Base-by-base conservation (phyloP, 2,113 vertebrate genomes). In the Neogobius melanostomus region DNA sequence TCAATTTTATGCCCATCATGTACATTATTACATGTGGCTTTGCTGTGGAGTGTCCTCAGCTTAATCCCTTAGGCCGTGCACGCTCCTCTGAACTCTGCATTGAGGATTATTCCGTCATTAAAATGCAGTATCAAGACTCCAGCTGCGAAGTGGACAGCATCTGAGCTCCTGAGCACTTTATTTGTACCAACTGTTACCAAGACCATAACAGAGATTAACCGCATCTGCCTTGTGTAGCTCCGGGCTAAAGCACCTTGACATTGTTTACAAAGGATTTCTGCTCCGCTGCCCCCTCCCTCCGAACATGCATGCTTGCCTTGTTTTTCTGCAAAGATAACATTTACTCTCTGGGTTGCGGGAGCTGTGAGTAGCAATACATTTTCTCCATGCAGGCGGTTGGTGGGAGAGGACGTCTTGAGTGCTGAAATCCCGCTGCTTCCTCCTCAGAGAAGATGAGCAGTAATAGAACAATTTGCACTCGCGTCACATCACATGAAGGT, bases 221-320 rank as follows among this genome's bases (percentile, higher is more conserved):
- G 62, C 66, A 51, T 71, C 68, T 64, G 48, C 44, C 16, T 48
- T 48, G 60, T 68, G 17, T 52, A 68, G 70, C 75, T 43, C 36
- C 28, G 79, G 72, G 43, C 65, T 28, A 42, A 72, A 67, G 62
- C 78, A 64, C 64, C 68, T 65, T 46, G 17, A 43, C 57, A 12
- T 45, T 88, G 85, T 86, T 90, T 82, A 85, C 76, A 83, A 74
- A 78, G 74, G 82, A 81, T 83, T 86, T 84, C 82, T 64, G 6
- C 75, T 45, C 5, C 11, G 59, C 59, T 66, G 79, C 52, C 42
- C 28, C 66, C 69, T 69, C 71, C 8, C 42, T 72, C 48, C 1
- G 8, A 72, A 68, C 63, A 66, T 70, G 62, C 54, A 72, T 67
- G 69, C 63, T n/a, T 68, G 67, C 60, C 57, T 66, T 67, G 52